Base-by-base conservation (phyloP, 2,797 vertebrate species). In the Poeciliopsis gracilis region DNA sequence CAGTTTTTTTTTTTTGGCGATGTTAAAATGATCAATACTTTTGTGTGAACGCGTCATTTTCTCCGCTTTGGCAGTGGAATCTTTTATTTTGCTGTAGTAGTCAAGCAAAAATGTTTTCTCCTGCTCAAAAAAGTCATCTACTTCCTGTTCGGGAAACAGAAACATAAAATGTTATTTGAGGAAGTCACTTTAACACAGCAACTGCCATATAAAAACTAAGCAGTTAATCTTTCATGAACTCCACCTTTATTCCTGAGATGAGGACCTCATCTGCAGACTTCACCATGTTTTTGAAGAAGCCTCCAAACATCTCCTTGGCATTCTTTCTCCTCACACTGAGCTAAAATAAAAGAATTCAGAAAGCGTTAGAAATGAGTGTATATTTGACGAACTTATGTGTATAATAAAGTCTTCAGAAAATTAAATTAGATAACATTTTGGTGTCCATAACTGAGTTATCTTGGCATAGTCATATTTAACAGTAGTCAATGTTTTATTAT, bases 41-140 rank as follows among this genome's bases (percentile, higher is more conserved):
- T 99, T 98, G 93, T 98, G 98, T 23, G 97, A 93, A 86, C 97
- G 96, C 46, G 98, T 99, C 97, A 99, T 98, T 94, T 97, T 99
- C 95, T 99, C 98, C 70, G 98, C 97, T 95, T 99, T 99, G 88
- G 95, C 93, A 85, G 97, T 97, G 18, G 98, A 96, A 88, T 99
- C 98, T 94, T 98, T 98, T 88, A 99, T 99, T 90, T 97, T 98
- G 91, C 94, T 96, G 88, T 95, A 98, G 93, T 99, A 99, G 93
- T 97, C 97, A 15, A 99, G 95, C 80, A 99, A 96, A 87, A 99
- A 99, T 41, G 94, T 97, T 94, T 99, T 99, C 94, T 99, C 98
- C 93, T 99, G 98, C 84, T 99, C 98, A 93, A 99, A 99, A 93
- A 99, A 99, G 55, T 99, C 98, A 95, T 99, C 98, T 1, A 98